Evolutionary conservation across 92 coral and sea anemone species (phyloP).

Genomic region (Umimayanthus chanpuru): DNA sequence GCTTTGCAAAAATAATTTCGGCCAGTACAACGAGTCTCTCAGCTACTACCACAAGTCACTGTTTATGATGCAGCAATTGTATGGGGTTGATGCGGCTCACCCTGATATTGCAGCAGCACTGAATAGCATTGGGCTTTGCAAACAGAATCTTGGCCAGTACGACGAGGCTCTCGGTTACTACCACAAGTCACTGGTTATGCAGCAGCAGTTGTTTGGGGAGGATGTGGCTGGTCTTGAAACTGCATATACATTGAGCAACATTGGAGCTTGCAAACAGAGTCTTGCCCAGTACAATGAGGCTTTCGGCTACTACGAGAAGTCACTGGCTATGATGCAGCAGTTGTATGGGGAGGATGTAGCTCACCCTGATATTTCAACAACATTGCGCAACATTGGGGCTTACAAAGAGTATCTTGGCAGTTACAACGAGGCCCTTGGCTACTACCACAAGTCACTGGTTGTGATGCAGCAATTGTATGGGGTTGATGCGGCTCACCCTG

Average conservation of each 20-base stretch:
- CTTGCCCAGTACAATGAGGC: background rate
- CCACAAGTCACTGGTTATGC: background rate
- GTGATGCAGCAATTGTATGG: background rate
- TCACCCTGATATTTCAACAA: background rate
- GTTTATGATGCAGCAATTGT: background rate
- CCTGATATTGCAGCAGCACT: background rate
- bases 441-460: background rate
- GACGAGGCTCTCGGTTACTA: too few species aligned
- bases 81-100: background rate
- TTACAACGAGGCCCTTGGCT: background rate
- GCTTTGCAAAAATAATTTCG: background rate
- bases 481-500: background rate
- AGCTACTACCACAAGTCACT: background rate
- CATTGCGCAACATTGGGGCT: background rate
- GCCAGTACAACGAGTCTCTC: background rate
- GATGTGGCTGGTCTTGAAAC: background rate
- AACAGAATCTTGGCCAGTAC: background rate
- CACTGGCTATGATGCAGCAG: background rate
- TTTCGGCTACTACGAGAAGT: background rate
- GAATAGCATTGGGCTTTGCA: slow-evolving; percentile 1
- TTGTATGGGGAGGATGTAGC: background rate
- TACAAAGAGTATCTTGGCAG: background rate
- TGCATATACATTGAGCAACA: background rate
- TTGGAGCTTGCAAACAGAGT: background rate
- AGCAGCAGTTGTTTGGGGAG: background rate